Evolutionary conservation across 1,140 invertebrate genomes (phyloP).

Genomic region (Tetraneura akinire): DNA sequence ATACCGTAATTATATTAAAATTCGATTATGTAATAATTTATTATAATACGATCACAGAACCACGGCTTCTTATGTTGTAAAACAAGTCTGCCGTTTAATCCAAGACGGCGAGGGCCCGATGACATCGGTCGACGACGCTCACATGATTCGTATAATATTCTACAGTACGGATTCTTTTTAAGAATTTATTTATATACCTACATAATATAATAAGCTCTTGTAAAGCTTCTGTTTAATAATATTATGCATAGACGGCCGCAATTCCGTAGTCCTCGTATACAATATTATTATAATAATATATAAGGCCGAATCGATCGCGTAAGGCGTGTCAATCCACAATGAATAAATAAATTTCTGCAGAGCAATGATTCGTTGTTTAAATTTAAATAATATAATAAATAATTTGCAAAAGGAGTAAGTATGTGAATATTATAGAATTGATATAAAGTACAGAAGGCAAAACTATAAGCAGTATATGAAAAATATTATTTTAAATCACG

Average conservation of each 20-base stretch:
- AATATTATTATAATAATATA: no score
- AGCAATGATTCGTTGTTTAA: no score
- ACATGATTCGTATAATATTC: constrained; percentile 7
- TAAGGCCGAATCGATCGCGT: no score
- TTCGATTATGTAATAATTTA: constrained; percentile 47
- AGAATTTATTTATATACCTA: not conserved
- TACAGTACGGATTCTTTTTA: constrained; percentile 44
- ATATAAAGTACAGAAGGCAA: no score
- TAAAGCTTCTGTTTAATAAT: constrained; percentile 50
- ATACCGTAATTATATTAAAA: constrained; percentile 48
- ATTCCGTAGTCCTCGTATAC: no score
- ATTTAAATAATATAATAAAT: no score
- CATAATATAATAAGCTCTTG: constrained; percentile 23
- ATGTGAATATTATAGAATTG: no score
- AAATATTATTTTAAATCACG: no score
- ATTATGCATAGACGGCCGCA: not conserved
- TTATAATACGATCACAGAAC: constrained; percentile 26
- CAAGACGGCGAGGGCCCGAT: constrained; percentile 11
- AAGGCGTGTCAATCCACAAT: no score
- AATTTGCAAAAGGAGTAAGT: no score
- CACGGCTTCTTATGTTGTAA: constrained; percentile 50
- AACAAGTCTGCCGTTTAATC: constrained; percentile 48
- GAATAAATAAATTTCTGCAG: no score
- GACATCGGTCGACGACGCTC: not conserved
- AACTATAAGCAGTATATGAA: no score